Conservation (phyloP, 2,888 invertebrate genomes). For the Barypeithes pellucidus region DNA sequence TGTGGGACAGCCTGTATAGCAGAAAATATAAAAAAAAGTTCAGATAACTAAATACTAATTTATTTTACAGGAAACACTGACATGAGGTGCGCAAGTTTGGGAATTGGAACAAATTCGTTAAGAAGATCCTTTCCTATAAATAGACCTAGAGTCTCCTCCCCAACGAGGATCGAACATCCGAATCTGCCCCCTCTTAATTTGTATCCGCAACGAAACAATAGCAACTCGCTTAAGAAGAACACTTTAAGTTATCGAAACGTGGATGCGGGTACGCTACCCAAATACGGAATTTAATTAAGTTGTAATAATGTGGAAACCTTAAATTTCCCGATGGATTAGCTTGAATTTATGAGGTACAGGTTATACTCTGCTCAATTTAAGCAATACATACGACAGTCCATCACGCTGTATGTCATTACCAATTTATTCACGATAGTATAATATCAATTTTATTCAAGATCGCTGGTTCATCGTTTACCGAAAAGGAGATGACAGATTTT, state of each 20-base stretch:
- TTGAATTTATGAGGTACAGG: too few species aligned
- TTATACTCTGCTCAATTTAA: too few species aligned
- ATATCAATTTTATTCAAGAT: too few species aligned
- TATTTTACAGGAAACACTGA: constrained; percentile 65
- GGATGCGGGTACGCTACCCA: constrained; percentile 63
- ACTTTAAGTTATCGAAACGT: constrained; percentile 62
- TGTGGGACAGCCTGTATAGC: too few species aligned
- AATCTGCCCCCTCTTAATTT: constrained; percentile 86
- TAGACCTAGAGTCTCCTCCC: constrained; percentile 84
- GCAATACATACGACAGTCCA: too few species aligned
- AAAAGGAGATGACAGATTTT: too few species aligned
- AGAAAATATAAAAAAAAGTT: too few species aligned
- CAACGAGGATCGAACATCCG: constrained; percentile 87
- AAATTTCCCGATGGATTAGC: too few species aligned
- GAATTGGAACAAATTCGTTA: constrained; percentile 72
- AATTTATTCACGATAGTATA: too few species aligned
- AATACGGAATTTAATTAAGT: constrained; percentile 63
- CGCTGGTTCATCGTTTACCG: too few species aligned
- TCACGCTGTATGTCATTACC: too few species aligned
- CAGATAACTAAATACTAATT: background rate
- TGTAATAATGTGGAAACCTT: background rate
- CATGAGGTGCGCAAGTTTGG: constrained; percentile 70
- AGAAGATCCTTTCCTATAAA: constrained; percentile 67
- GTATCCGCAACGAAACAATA: constrained; percentile 69
- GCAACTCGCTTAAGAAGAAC: constrained; percentile 61